These are phyloP conservation scores for Holothuria glaberrima DNA, from an alignment of 35 echinoderm and acorn worm species.

Conservation along the genomic window DNA sequence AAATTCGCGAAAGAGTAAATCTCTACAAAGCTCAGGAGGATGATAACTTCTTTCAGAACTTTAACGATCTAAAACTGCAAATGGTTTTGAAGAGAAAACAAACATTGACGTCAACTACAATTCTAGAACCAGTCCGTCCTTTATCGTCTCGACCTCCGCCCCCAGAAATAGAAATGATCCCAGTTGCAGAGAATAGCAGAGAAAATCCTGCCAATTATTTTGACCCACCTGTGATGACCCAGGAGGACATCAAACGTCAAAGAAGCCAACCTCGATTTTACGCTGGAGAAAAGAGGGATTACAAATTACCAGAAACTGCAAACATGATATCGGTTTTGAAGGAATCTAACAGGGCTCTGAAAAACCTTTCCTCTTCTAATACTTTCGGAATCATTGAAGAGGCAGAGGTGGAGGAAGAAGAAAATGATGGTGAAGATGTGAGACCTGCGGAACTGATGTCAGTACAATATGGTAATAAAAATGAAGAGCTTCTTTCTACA, in stretches of 20 bases:
- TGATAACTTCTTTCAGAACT: conserved; percentile 73
- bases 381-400: conserved; percentile 45
- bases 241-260: conserved; percentile 67
- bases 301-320: conserved; percentile 71
- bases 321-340: background rate
- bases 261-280: conserved; percentile 87
- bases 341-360: conserved; percentile 32
- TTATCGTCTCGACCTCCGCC: conserved; percentile 20
- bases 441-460: background rate
- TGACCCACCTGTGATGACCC: conserved; percentile 69
- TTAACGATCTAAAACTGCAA: conserved; percentile 74
- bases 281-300: conserved; percentile 62
- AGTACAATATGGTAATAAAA: background rate
- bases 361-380: background rate
- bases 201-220: conserved; percentile 86
- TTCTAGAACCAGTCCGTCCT: background rate
- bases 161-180: conserved; percentile 69
- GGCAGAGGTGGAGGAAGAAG: conserved; percentile 20
- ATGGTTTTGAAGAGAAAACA: conserved; percentile 61
- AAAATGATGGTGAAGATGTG: background rate
- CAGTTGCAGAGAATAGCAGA: conserved; percentile 48
- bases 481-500: background rate
- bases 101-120: background rate
- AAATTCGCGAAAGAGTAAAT: conserved; percentile 32
- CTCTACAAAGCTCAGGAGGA: conserved; percentile 18